Evolutionary conservation across 2,113 vertebrate genomes (phyloP).

Genomic region (Oostethus manadensis): DNA sequence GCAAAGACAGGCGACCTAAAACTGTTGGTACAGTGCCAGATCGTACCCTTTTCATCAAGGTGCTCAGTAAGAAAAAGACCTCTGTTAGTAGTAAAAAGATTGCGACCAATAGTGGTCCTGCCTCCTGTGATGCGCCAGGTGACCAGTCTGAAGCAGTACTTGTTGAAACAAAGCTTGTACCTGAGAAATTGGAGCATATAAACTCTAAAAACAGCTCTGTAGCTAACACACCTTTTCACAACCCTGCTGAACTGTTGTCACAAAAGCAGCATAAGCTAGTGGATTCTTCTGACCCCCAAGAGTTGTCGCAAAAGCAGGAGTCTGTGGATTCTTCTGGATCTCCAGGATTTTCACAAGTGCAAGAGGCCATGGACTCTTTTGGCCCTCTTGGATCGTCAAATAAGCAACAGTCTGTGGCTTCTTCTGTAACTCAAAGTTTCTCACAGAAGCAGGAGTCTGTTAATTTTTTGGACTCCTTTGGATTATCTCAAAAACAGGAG

Average conservation of each 20-base stretch:
- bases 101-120: neutral
- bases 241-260: slow-evolving; percentile 9
- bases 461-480: neutral
- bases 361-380: neutral
- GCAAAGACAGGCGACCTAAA: slow-evolving; percentile 67
- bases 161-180: slow-evolving; percentile 18
- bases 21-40: slow-evolving; percentile 56
- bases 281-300: neutral
- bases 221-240: slow-evolving; percentile 7
- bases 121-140: neutral
- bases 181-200: slow-evolving; percentile 27
- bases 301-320: neutral
- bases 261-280: slow-evolving; percentile 7
- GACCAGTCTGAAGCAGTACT: slow-evolving; percentile 20
- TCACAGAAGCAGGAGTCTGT: neutral
- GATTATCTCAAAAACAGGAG: neutral
- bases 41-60: slow-evolving; percentile 61
- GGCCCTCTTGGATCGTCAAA: neutral
- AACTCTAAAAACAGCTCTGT: slow-evolving; percentile 27
- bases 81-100: slow-evolving; percentile 42
- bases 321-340: neutral
- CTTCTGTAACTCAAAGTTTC: no score
- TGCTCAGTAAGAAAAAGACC: slow-evolving; percentile 64
- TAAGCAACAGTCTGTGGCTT: no score
- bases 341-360: neutral